Evolutionary conservation across 2,888 invertebrate species (phyloP), one percentile per base, ranked within the genome.

Genomic region (Macropis europaea): DNA sequence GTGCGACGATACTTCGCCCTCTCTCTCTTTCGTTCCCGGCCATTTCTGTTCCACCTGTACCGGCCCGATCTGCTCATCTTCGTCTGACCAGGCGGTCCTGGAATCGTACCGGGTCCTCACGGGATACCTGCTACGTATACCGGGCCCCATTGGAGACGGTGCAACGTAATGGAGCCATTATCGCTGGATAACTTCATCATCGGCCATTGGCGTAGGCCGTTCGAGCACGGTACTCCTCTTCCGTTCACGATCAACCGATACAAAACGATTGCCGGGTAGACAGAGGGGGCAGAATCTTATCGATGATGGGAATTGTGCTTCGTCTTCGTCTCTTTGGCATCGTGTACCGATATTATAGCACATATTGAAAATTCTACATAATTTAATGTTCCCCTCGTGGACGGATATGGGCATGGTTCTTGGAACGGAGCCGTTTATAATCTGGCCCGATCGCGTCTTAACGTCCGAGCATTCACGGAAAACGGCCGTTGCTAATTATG

Each of bases 131-230:
- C 77, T 69, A 76, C 74, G 64, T 82, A 78, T 75, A 79, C 71
- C 77, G 79, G 79, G 79, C 83, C 80, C 77, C 71, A 78, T 79
- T 68, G 78, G 77, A 81, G 82, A 84, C 85, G 82, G 77, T 77
- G 82, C 82, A 77, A 77, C 72, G 86, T 89, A 89, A 90, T 89
- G 87, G 89, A 89, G 89, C 88, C 89, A 89, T 90, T 90, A 90
- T 88, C 88, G 88, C 86, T 85, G 88, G 89, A 90, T 89, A 89
- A 89, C 90, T 90, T 90, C 89, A 90, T 90, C 89, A 88, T 88
- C 85, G 84, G 77, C 77, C 87, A 86, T 84, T 86, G 85, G 84
- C 86, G 85, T 85, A 81, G 73, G 68, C 68, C 52, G 73, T 69
- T 59, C 60, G 32, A 28, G 32, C 40, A 36, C 48, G 50, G 43